Evolutionary conservation across 2,113 vertebrate species (phyloP).

Genomic region (Paramisgurnus dabryanus): DNA sequence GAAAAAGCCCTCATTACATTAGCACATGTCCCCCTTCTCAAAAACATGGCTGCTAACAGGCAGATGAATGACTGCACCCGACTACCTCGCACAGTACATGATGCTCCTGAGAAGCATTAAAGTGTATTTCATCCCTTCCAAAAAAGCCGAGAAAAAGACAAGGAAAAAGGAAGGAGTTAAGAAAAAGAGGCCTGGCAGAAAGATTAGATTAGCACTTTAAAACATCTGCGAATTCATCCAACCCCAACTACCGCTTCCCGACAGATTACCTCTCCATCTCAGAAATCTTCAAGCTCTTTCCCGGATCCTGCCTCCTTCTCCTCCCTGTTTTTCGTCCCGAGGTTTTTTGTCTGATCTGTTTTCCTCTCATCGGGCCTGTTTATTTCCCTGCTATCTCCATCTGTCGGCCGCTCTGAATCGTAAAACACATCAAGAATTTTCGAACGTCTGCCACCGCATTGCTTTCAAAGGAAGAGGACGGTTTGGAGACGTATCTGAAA

Average conservation of each 20-base stretch:
- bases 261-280: constrained; percentile 71
- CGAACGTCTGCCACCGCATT: not conserved
- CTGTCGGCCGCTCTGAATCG: constrained; percentile 19
- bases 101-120: constrained; percentile 76
- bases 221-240: constrained; percentile 79
- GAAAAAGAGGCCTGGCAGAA: constrained; percentile 72
- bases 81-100: constrained; percentile 62
- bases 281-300: constrained; percentile 60
- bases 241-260: constrained; percentile 69
- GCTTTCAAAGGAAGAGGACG: constrained; percentile 16
- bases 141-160: constrained; percentile 46
- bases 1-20: constrained; percentile 63
- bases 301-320: constrained; percentile 38
- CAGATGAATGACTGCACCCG: constrained; percentile 61
- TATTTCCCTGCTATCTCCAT: constrained; percentile 30
- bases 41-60: constrained; percentile 67
- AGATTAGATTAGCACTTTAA: constrained; percentile 82
- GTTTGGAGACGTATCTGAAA: not conserved
- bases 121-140: constrained; percentile 64
- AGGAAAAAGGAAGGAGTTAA: constrained; percentile 39
- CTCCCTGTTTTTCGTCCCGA: constrained; percentile 35
- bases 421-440: constrained; percentile 23
- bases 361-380: constrained; percentile 46
- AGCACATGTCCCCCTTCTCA: constrained; percentile 64
- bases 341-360: constrained; percentile 49